Evolutionary conservation across 2,113 vertebrate species (phyloP).

Genomic region (Apteryx owenii): DNA sequence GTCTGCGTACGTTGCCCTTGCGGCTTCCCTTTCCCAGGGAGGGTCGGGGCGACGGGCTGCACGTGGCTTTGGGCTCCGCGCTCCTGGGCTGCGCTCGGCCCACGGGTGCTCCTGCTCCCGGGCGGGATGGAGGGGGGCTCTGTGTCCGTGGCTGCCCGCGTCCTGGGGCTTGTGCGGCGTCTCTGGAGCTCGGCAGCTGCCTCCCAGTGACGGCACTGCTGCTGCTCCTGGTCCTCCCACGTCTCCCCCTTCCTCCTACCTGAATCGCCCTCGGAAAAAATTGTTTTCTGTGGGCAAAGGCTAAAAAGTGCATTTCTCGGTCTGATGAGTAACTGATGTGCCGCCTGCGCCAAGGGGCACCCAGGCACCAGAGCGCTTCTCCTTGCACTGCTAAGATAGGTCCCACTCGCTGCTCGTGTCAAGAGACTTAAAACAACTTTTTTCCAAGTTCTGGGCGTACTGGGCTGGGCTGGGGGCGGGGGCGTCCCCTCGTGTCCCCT

Average conservation of each 20-base stretch:
- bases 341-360: constrained; percentile 31
- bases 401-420: background rate
- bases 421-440: background rate
- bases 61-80: background rate
- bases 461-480: background rate
- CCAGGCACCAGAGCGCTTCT: constrained; percentile 43
- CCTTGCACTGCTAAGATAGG: constrained; percentile 58
- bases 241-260: background rate
- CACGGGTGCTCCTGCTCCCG: rapidly evolving
- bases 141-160: background rate
- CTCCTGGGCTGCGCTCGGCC: rapidly evolving
- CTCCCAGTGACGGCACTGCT: background rate
- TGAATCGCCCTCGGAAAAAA: background rate
- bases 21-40: background rate
- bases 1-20: too few relatives aligned
- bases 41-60: background rate
- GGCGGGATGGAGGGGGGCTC: background rate
- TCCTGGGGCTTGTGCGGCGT: too few relatives aligned
- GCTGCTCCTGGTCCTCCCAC: background rate
- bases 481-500: background rate
- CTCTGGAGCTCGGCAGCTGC: background rate
- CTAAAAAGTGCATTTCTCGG: background rate
- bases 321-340: constrained; percentile 37
- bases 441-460: background rate
- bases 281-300: background rate